Conservation (phyloP, 2,797 vertebrate genomes). For the Numenius phaeopus region DNA sequence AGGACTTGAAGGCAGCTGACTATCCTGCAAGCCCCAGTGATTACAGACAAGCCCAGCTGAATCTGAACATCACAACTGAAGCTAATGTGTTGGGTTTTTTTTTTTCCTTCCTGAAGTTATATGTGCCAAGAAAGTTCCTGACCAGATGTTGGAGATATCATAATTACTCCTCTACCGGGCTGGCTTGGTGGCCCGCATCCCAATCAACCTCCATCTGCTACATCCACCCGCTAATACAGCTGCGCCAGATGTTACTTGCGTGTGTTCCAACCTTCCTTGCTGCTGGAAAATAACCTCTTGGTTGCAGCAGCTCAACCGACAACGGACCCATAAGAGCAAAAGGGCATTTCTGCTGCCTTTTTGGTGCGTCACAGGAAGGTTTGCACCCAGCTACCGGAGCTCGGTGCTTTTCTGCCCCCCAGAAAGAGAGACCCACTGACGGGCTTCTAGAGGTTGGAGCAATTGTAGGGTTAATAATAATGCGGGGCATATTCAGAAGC, state of each 20-base stretch:
- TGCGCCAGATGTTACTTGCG: not conserved
- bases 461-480: not conserved
- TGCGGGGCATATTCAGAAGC: accelerated
- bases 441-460: not conserved
- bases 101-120: not conserved
- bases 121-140: not conserved
- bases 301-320: not conserved
- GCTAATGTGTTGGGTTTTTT: too few relatives aligned
- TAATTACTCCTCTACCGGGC: not conserved
- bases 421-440: not conserved
- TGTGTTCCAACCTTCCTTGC: not conserved
- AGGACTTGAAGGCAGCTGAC: too few relatives aligned
- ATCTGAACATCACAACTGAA: not conserved
- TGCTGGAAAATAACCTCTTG: not conserved
- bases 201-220: not conserved
- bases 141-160: not conserved
- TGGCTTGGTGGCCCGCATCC: not conserved
- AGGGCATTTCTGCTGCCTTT: not conserved
- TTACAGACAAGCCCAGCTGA: not conserved
- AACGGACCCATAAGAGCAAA: not conserved
- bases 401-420: not conserved
- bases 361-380: not conserved
- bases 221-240: not conserved
- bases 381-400: not conserved
- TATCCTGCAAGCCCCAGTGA: too few relatives aligned